Percentiles rank a stretch among this genome's conserved stretches.
Evolutionary conservation across 2,797 vertebrate species (phyloP).

Genomic region (Pseudopleuronectes americanus): DNA sequence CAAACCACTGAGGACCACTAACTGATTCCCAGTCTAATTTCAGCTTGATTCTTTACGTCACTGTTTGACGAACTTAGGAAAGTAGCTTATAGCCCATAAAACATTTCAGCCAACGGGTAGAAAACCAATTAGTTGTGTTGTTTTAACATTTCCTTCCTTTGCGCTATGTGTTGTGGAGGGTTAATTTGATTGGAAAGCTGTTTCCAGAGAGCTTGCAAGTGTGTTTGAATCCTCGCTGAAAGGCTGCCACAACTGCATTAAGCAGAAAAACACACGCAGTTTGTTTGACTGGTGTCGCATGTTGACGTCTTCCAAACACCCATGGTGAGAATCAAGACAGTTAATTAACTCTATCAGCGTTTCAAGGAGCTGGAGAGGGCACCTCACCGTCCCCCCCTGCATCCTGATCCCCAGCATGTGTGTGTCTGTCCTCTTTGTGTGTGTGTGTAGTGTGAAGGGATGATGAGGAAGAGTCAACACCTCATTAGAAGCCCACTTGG

Average conservation of each 20-base stretch:
- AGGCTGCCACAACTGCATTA: slow-evolving; percentile 18
- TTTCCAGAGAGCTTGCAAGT: slow-evolving; percentile 3
- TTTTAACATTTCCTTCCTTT: background rate
- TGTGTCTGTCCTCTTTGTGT: slow-evolving; percentile 8
- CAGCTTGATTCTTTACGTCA: too few relatives aligned
- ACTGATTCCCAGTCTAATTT: too few relatives aligned
- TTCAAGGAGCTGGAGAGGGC: slow-evolving; percentile 27
- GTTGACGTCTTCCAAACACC: slow-evolving; percentile 50
- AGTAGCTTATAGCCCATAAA: background rate
- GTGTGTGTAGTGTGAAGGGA: background rate
- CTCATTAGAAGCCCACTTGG: slow-evolving; percentile 65
- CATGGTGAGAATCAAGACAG: slow-evolving; percentile 51
- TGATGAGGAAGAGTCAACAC: slow-evolving; percentile 55
- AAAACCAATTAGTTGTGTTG: too few relatives aligned
- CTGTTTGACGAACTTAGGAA: too few relatives aligned
- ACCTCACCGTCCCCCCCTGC: slow-evolving; percentile 31
- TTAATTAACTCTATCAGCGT: slow-evolving; percentile 68
- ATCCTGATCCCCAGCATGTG: slow-evolving; percentile 20
- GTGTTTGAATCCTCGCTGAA: slow-evolving; percentile 23
- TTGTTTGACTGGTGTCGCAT: slow-evolving; percentile 54
- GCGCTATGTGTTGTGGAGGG: background rate
- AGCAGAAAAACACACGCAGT: slow-evolving; percentile 4
- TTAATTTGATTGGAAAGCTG: slow-evolving; percentile 25
- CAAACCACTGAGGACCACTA: too few relatives aligned
- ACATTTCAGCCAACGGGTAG: too few relatives aligned